Conservation (phyloP, 2,113 vertebrate genomes). For the Pseudorasbora parva region DNA sequence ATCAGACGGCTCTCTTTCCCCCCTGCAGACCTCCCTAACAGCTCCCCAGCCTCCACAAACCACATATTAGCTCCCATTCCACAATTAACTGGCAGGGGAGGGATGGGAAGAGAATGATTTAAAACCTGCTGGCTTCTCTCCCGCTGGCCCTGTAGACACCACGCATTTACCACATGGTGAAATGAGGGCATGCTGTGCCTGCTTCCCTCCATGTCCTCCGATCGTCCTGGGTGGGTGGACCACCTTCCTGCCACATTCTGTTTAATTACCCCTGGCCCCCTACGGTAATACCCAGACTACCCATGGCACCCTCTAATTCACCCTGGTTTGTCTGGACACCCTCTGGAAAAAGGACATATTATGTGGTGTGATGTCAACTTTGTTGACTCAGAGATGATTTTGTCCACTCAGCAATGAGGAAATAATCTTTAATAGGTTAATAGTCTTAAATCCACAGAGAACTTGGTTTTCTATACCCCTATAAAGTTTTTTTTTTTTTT, state of each 20-base stretch:
- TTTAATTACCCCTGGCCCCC: slow-evolving; percentile 39
- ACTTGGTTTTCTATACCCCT: not conserved
- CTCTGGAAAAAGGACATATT: slow-evolving; percentile 4
- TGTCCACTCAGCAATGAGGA: no score
- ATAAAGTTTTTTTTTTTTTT: not conserved
- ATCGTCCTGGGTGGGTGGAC: slow-evolving; percentile 15
- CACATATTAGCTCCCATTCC: slow-evolving; percentile 15
- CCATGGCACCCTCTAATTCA: not conserved
- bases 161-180: slow-evolving; percentile 40
- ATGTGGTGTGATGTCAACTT: not conserved
- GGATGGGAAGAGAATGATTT: slow-evolving; percentile 28
- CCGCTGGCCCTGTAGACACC: slow-evolving; percentile 14
- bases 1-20: not conserved
- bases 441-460: not conserved
- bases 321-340: slow-evolving; percentile 4
- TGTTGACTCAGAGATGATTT: no score
- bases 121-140: slow-evolving; percentile 37
- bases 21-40: slow-evolving; percentile 18
- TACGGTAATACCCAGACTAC: slow-evolving; percentile 3
- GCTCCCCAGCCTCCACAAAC: slow-evolving; percentile 4
- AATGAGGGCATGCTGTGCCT: not conserved
- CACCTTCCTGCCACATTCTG: slow-evolving; percentile 16
- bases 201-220: not conserved
- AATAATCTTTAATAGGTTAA: not conserved
- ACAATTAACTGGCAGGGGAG: slow-evolving; percentile 31